Conservation (phyloP, 2,888 invertebrate genomes). For the Caenorhabditis sp. region DNA sequence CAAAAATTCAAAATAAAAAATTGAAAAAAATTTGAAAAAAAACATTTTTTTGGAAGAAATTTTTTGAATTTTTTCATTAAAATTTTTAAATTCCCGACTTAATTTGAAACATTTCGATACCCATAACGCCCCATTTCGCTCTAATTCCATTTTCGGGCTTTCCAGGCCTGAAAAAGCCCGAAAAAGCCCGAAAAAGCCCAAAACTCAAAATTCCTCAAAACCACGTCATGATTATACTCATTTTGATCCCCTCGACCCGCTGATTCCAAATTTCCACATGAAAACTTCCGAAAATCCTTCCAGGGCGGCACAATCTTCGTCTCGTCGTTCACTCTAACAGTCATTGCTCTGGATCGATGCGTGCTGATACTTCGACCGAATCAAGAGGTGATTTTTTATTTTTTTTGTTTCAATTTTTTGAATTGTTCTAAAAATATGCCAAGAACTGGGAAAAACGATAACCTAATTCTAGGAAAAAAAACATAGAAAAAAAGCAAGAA, state of each 20-base stretch:
- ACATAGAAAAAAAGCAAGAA: neutral
- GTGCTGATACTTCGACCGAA: slow-evolving; percentile 78
- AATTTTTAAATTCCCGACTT: too few species aligned
- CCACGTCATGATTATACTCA: slow-evolving; percentile 11
- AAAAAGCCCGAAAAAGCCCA: too few species aligned
- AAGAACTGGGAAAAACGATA: neutral
- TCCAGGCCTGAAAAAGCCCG: too few species aligned
- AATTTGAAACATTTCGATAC: neutral
- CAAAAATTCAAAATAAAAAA: too few species aligned
- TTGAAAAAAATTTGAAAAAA: slow-evolving; percentile 1
- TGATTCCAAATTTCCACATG: slow-evolving; percentile 1
- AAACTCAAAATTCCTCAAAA: neutral
- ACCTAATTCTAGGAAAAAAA: neutral
- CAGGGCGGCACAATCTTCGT: slow-evolving; percentile 82
- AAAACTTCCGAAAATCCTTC: slow-evolving; percentile 28
- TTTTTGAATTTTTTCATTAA: too few species aligned
- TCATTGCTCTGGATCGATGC: slow-evolving; percentile 82
- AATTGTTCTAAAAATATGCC: neutral
- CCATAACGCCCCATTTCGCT: neutral
- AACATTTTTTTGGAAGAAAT: neutral
- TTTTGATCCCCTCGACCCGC: neutral
- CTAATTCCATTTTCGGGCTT: too few species aligned
- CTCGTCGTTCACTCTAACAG: slow-evolving; percentile 81
- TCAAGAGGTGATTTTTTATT: too few species aligned
- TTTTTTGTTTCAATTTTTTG: too few species aligned